Evolutionary conservation across 2,797 vertebrate genomes (phyloP), one percentile per base, ranked within the genome.

Genomic region (Hoplostethus mediterraneus): DNA sequence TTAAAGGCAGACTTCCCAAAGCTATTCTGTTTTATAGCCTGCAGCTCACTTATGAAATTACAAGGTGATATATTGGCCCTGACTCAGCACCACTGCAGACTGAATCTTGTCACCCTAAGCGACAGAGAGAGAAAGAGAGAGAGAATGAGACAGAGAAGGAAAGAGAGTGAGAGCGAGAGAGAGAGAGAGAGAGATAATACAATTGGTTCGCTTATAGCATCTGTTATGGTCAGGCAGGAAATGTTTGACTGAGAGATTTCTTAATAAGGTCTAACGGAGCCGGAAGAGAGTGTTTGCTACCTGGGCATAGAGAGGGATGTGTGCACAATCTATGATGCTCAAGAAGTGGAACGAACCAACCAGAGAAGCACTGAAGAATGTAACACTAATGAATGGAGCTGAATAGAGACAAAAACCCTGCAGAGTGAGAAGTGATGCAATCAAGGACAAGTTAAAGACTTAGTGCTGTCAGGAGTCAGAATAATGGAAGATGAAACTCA

Each of bases 251-350:
- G 79, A 72, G 48, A 33, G 42, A 44, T 86, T 77, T 71, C 78
- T 62, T 77, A 71, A 87, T 79, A 52, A 67, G 64, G 55, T 77
- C 67, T 52, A 71, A 79, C 44, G 28, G 68, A 71, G 78, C 54
- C 47, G 16, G 80, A 80, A 75, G 75, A 76, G 85, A 79, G 67
- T 33, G 71, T 63, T 9, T 40, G 11, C 45, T 28, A 58, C 31
- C 25, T 51, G 54, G 48, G 45, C 16, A 12, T 13, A 8, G 31
- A 56, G 63, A 55, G 36, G 44, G 48, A 31, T 45, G 54, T 45
- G 64, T 81, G 51, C 1, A 25, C 30, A 77, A 82, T 59, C 71
- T 63, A 63, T 84, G 80, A 86, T 16, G 57, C 66, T 63, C 17
- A 3, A 5, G 68, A 73, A 40, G 52, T 33, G 62, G 51, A 82